A percentile compares a stretch with the other conserved stretches of the same genome.
Conservation (phyloP, 2,797 vertebrate genomes). For the Lerista edwardsae region DNA sequence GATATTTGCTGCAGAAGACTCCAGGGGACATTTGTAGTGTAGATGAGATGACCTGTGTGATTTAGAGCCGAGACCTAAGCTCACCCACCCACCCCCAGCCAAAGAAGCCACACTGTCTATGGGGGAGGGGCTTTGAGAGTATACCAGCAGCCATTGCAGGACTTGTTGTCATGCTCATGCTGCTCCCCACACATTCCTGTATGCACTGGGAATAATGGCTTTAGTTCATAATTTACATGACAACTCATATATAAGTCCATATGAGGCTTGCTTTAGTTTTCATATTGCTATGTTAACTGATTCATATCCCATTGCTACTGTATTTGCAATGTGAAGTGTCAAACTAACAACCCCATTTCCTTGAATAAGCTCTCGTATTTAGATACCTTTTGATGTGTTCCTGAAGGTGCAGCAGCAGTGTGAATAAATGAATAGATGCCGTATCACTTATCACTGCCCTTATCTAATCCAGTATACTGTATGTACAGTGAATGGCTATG, state of each 20-base stretch:
- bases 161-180: too few species aligned
- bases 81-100: too few species aligned
- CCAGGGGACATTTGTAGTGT: background rate
- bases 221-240: background rate
- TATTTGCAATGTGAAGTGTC: slow-evolving; percentile 25
- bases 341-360: background rate
- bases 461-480: background rate
- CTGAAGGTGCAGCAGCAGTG: background rate
- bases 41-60: background rate
- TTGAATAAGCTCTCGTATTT: background rate
- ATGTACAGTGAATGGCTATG: background rate
- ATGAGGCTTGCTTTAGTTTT: accelerated
- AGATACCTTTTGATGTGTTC: background rate
- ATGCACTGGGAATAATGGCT: too few species aligned
- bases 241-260: slow-evolving; percentile 1
- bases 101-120: background rate
- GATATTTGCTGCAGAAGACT: background rate
- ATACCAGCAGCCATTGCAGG: too few species aligned
- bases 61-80: too few species aligned
- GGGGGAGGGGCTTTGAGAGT: too few species aligned
- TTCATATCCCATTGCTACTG: slow-evolving; percentile 29
- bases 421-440: background rate
- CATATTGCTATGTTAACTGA: slow-evolving; percentile 17
- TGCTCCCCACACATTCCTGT: too few species aligned
- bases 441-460: background rate